These are phyloP conservation scores for Tineola bisselliella DNA, from an alignment of 2,888 invertebrate genomes.

Conservation along the genomic window DNA sequence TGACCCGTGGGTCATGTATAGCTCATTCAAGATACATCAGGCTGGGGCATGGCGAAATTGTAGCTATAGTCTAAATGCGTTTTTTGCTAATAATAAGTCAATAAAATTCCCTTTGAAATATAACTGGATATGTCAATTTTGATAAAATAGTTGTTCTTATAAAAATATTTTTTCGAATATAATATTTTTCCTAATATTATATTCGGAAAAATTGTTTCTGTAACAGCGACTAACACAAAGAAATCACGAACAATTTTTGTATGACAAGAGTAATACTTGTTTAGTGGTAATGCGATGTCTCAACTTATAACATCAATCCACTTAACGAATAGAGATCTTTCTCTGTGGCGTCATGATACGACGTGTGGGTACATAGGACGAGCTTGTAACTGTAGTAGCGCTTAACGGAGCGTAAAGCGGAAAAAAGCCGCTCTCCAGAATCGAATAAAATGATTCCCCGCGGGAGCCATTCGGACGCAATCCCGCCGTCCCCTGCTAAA, in stretches of 20 bases:
- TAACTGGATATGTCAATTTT: too few species aligned
- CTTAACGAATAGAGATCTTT: slow-evolving; percentile 39
- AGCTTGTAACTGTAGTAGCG: not conserved
- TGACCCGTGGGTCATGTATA: slow-evolving; percentile 19
- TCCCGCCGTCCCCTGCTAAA: slow-evolving; percentile 68
- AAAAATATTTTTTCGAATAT: too few species aligned
- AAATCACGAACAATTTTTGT: slow-evolving; percentile 17
- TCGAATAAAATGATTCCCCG: slow-evolving; percentile 80
- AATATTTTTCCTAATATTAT: not conserved
- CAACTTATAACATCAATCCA: slow-evolving; percentile 35
- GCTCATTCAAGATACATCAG: not conserved
- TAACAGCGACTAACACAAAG: not conserved
- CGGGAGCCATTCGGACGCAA: slow-evolving; percentile 76
- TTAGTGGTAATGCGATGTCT: slow-evolving; percentile 38
- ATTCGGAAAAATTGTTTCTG: not conserved
- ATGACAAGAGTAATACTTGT: slow-evolving; percentile 28
- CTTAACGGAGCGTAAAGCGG: slow-evolving; percentile 63
- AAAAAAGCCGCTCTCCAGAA: slow-evolving; percentile 69
- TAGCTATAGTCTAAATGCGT: too few species aligned
- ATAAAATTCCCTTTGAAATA: too few species aligned
- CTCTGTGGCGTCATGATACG: not conserved
- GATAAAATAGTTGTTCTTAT: too few species aligned
- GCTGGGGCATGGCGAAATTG: not conserved
- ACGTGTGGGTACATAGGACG: not conserved
- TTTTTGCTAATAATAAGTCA: too few species aligned